Evolutionary conservation across 2,888 invertebrate genomes (phyloP), one percentile per base, ranked within the genome.

Genomic region (Lasioglossum lativentre): DNA sequence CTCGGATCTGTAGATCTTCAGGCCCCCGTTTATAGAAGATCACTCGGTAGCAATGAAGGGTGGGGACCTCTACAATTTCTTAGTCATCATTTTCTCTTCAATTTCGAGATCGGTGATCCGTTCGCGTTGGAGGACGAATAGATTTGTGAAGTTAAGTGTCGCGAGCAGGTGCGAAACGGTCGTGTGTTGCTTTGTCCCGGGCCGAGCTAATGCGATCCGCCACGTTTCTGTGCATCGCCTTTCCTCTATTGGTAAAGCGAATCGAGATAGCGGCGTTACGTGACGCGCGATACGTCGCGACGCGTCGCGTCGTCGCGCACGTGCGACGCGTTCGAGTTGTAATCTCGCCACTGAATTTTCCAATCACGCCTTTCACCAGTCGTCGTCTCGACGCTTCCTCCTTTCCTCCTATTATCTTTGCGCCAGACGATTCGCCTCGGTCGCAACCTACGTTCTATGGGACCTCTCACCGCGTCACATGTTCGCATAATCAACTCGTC

Each of bases 341-440:
- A 83, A 87, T 86, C 88, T 86, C 88, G 75, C 82, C 75, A 56
- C 78, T 86, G 87, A 84, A 86, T 89, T 89, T 85, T 89, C 87
- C 76, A 84, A 87, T 89, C 88, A 79, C 77, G 78, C 87, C 89
- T 89, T 89, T 89, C 89, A 89, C 89, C 88, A 78, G 80, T 78
- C n/a, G n/a, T 59, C n/a, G 75, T 71, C 72, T 34, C 52, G 59
- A 23, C 75, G 82, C 87, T 89, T 87, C 89, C 89, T 88, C 85
- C 88, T 88, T 89, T 83, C 85, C 73, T 83, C 82, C 82, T 74
- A 73, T 14, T 45, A 77, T 79, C 79, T 79, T 75, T 72, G 38
- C 80, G 27, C 73, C 34, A 42, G 27, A 80, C 80, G 75, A 80
- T 73, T 27, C 78, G 27, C 52, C 42, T 16, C 52, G 52, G 59